Base-by-base conservation (phyloP, 1,140 invertebrate species). In the Cataglyphis hispanica region DNA sequence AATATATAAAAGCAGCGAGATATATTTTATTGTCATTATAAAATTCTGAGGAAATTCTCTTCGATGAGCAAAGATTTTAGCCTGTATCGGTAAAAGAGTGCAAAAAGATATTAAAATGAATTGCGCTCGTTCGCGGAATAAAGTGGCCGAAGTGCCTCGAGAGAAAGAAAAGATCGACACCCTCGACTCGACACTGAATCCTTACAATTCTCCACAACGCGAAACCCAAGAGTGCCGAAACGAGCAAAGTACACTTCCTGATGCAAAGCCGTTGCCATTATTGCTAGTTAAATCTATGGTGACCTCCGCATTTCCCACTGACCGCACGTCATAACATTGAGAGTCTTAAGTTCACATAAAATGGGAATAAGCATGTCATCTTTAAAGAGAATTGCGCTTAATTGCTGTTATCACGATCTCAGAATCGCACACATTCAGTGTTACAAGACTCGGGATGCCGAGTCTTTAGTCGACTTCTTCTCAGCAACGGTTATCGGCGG, bases 91-190 rank as follows among this genome's bases (percentile, higher is more conserved):
- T 31, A n/a, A 40, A 40, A 19, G 8, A 7, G 11, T 25, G 34
- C 31, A 31, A 69, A 80, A 69, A 10, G 22, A 31, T n/a, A 22
- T 40, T 69, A 16, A 56, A 34, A 43, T 46, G 63, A 80, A 46
- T 31, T 31, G 75, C 27, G 31, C 46, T 50, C 10, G 43, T 13
- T 37, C 76, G 63, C 27, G 43, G 61, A 50, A 40, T 22, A 34
- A 16, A 80, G 53, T 69, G 50, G 13, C 77, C 13, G 34, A 25
- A 11, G 77, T 67, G 63, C 63, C 31, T 22, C 40, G 63, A 80
- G 63, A 63, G 76, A 50, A 50, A 19, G 22, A 69, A 64, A 80
- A 69, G 64, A 80, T 80, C 63, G 50, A 80, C 69, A 80, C 69
- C 25, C 34, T 50, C 46, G n/a, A 6, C 8, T 66, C 61, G 61